Evolutionary conservation across 2,888 invertebrate species (phyloP).

Genomic region (Hemaris fuciformis): DNA sequence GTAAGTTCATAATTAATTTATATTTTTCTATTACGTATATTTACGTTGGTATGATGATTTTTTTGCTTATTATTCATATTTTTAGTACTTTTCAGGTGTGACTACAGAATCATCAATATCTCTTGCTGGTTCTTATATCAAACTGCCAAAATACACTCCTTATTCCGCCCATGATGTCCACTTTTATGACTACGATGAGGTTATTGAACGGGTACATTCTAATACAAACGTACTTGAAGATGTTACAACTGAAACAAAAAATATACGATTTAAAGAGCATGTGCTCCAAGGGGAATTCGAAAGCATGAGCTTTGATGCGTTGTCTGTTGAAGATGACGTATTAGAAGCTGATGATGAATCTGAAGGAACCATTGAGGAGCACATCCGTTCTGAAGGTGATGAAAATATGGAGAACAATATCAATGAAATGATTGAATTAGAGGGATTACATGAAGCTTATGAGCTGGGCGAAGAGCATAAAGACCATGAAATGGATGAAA

Average conservation of each 20-base stretch:
- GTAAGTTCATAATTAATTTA: background rate
- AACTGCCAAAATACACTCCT: constrained; percentile 37
- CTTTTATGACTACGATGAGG: constrained; percentile 28
- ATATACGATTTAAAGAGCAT: background rate
- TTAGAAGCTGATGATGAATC: constrained; percentile 12
- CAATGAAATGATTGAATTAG: background rate
- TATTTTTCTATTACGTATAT: no score
- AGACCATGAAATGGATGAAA: constrained; percentile 11
- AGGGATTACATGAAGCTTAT: constrained; percentile 10
- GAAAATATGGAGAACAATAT: constrained; percentile 16
- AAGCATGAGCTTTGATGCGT: background rate
- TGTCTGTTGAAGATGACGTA: constrained; percentile 6
- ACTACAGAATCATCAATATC: constrained; percentile 44
- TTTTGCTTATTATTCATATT: background rate
- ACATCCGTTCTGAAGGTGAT: constrained; percentile 3
- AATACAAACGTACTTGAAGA: constrained; percentile 31
- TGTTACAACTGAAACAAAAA: background rate
- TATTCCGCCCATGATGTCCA: constrained; percentile 37
- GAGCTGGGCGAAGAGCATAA: no score
- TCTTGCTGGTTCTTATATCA: constrained; percentile 49
- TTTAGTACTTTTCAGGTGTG: constrained; percentile 26
- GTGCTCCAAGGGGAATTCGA: constrained; percentile 6
- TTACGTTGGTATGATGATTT: no score
- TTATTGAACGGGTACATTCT: constrained; percentile 31
- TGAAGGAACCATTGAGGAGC: constrained; percentile 3